Evolutionary conservation across 2,797 vertebrate genomes (phyloP).

Genomic region (Sparidentex hasta): DNA sequence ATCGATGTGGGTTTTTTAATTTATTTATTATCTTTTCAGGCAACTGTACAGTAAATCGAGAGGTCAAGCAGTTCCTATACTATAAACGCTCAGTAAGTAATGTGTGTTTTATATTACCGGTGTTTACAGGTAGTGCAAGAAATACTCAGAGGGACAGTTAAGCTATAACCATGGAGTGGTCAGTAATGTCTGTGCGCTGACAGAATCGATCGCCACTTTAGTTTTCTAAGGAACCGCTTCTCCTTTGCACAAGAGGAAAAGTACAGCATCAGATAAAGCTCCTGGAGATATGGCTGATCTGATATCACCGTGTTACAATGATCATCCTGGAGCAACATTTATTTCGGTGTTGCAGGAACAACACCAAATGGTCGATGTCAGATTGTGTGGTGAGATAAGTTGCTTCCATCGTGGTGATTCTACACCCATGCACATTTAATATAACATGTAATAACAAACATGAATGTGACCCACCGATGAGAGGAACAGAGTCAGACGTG

Average conservation of each 20-base stretch:
- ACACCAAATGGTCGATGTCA: too few species aligned
- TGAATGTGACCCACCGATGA: slow-evolving; percentile 87
- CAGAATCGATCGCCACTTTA: slow-evolving; percentile 26
- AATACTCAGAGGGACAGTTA: slow-evolving; percentile 6
- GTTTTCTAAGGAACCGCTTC: neutral
- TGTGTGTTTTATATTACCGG: slow-evolving; percentile 23
- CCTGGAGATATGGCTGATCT: too few species aligned
- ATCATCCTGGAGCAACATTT: too few species aligned
- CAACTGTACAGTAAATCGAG: neutral
- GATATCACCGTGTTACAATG: too few species aligned
- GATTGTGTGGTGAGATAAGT: too few species aligned
- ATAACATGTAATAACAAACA: slow-evolving; percentile 8
- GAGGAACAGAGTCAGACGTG: slow-evolving; percentile 93
- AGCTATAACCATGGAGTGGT: neutral
- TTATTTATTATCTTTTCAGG: slow-evolving; percentile 23
- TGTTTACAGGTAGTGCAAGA: slow-evolving; percentile 14
- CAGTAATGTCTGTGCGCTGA: slow-evolving; percentile 14
- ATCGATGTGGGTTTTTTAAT: slow-evolving; percentile 25
- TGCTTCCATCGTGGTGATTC: neutral
- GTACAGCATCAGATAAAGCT: neutral
- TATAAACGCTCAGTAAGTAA: slow-evolving; percentile 11
- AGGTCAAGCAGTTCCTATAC: neutral
- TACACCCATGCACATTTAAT: neutral
- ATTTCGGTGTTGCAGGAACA: too few species aligned
- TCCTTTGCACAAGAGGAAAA: neutral